Percentiles rank a stretch among this genome's conserved stretches.
phyloP scores from a whole-genome alignment of 2,797 vertebrate genomes.

The Xyrichtys novacula region DNA sequence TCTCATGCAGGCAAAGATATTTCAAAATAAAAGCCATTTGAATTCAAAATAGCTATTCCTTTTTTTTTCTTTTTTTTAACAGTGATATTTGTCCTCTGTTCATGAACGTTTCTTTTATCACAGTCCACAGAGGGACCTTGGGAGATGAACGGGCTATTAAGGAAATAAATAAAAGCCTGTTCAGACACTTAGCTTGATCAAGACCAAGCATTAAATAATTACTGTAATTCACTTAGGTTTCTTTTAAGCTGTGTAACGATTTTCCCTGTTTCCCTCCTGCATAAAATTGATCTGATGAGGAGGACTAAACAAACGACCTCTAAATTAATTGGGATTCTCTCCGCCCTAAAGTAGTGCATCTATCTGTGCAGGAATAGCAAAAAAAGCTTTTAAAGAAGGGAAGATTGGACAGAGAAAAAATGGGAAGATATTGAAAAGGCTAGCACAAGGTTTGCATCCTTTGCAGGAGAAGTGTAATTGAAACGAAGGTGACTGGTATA shows the following conservation, averaged over 20 bases:
- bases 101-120: slow-evolving; percentile 66
- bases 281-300: slow-evolving; percentile 77
- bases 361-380: slow-evolving; percentile 56
- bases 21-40: not conserved
- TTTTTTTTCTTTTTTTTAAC: slow-evolving; percentile 40
- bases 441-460: slow-evolving; percentile 33
- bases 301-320: slow-evolving; percentile 79
- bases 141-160: slow-evolving; percentile 76
- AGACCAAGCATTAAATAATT: slow-evolving; percentile 83
- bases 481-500: slow-evolving; percentile 60
- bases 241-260: slow-evolving; percentile 80
- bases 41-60: not conserved
- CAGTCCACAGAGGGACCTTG: slow-evolving; percentile 64
- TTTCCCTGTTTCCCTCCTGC: slow-evolving; percentile 73
- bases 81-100: slow-evolving; percentile 41
- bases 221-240: slow-evolving; percentile 83
- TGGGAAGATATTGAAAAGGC: slow-evolving; percentile 26
- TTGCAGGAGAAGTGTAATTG: slow-evolving; percentile 33
- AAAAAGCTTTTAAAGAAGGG: slow-evolving; percentile 64
- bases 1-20: not conserved
- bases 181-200: slow-evolving; percentile 82
- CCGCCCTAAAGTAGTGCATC: slow-evolving; percentile 57
- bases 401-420: slow-evolving; percentile 38
- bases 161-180: slow-evolving; percentile 77
- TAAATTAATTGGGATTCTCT: slow-evolving; percentile 80